These are phyloP conservation scores for Neodontobutis hainanensis DNA, from an alignment of 2,113 vertebrate genomes.

Conservation along the genomic window DNA sequence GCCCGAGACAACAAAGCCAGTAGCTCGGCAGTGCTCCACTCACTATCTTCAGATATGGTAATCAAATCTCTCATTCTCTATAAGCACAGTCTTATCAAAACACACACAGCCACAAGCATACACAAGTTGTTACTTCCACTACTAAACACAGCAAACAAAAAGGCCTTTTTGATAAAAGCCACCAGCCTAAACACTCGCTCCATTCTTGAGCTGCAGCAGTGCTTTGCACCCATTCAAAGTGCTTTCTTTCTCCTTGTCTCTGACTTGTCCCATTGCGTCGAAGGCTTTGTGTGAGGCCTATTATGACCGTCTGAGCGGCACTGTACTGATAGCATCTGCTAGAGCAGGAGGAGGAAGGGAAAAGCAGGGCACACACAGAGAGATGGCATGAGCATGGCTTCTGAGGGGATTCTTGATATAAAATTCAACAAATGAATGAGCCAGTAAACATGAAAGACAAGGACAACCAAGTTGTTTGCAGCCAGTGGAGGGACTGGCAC, in stretches of 20 bases:
- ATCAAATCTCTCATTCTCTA: conserved; percentile 53
- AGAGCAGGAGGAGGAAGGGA: conserved; percentile 27
- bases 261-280: conserved; percentile 55
- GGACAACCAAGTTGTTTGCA: background rate
- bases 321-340: conserved; percentile 65
- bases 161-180: conserved; percentile 60
- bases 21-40: conserved; percentile 30
- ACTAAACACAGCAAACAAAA: conserved; percentile 62
- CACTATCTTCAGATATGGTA: conserved; percentile 66
- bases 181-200: conserved; percentile 55
- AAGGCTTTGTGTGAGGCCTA: conserved; percentile 66
- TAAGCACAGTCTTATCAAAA: conserved; percentile 55
- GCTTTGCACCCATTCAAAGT: conserved; percentile 54
- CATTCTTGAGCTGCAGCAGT: conserved; percentile 45
- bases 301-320: conserved; percentile 59
- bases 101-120: conserved; percentile 24
- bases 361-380: conserved; percentile 11
- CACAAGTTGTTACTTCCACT: conserved; percentile 45
- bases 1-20: conserved; percentile 51
- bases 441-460: background rate
- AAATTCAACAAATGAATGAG: conserved; percentile 21
- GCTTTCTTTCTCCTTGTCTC: conserved; percentile 50
- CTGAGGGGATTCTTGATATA: conserved; percentile 35
- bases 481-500: background rate
- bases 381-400: conserved; percentile 44